Evolutionary conservation across 1,140 invertebrate species (phyloP).

Genomic region (Trichoplusia ni): DNA sequence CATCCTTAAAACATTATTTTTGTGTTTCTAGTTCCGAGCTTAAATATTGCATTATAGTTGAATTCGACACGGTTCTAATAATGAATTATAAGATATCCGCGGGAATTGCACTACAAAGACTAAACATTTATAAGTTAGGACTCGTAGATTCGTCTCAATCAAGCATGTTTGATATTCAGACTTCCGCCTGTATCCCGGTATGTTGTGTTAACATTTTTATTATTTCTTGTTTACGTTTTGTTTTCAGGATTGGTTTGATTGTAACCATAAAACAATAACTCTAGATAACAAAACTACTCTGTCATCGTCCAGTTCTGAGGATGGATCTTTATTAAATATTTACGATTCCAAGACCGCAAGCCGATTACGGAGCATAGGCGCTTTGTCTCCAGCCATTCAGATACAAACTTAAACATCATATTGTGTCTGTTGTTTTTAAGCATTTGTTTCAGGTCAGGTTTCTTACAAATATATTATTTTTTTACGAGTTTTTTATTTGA

Average conservation of each 20-base stretch:
- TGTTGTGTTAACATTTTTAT: neutral
- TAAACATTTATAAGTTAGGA: too few species aligned
- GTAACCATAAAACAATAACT: neutral
- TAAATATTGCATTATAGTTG: too few species aligned
- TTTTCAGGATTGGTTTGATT: conserved; percentile 7
- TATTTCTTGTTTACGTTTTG: neutral
- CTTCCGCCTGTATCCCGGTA: neutral
- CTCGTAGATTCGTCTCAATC: too few species aligned
- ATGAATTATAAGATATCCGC: too few species aligned
- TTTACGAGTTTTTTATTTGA: neutral
- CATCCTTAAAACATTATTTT: too few species aligned
- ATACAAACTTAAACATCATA: neutral
- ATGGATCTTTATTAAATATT: neutral
- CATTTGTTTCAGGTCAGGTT: conserved; percentile 2
- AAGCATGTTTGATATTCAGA: neutral
- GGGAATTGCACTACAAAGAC: too few species aligned
- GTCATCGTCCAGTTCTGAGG: neutral
- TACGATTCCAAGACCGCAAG: neutral
- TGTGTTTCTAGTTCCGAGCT: too few species aligned
- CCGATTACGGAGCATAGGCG: neutral
- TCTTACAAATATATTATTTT: neutral
- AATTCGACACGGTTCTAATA: too few species aligned
- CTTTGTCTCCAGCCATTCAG: neutral
- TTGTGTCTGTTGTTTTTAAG: conserved; percentile 5
- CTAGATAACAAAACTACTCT: neutral